phyloP scores from a whole-genome alignment of 1,140 invertebrate genomes.

The Calliphora vicina region DNA sequence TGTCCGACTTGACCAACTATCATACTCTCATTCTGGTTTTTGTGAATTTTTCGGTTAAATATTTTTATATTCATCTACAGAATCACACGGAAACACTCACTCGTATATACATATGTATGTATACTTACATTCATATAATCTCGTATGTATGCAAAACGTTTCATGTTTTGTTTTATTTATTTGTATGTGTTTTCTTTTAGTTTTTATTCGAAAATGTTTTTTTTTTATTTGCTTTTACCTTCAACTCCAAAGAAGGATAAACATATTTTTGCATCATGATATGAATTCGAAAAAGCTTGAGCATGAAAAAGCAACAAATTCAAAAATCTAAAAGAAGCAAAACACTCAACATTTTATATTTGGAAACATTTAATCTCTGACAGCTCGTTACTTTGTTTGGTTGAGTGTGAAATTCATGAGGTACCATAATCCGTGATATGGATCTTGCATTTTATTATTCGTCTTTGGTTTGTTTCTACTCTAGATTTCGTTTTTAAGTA shows the following conservation, averaged over 20 bases:
- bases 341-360: background rate
- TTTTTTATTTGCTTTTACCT: background rate
- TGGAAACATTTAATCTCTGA: background rate
- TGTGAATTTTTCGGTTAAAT: background rate
- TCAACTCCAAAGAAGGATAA: background rate
- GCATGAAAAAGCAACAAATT: background rate
- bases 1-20: too few species aligned
- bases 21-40: background rate
- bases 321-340: background rate
- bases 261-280: constrained; percentile 1
- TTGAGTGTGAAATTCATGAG: background rate
- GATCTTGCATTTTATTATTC: background rate
- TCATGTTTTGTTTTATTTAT: background rate
- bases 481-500: background rate
- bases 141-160: background rate
- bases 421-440: background rate
- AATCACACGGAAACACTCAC: background rate
- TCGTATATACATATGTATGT: background rate
- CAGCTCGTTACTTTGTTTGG: background rate
- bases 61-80: background rate
- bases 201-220: too few species aligned
- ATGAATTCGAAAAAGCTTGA: background rate
- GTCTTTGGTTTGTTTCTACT: background rate
- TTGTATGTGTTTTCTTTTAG: too few species aligned
- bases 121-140: background rate